Evolutionary conservation across 2,113 vertebrate genomes (phyloP), one percentile per base, ranked within the genome.

Genomic region (Gorilla gorilla): DNA sequence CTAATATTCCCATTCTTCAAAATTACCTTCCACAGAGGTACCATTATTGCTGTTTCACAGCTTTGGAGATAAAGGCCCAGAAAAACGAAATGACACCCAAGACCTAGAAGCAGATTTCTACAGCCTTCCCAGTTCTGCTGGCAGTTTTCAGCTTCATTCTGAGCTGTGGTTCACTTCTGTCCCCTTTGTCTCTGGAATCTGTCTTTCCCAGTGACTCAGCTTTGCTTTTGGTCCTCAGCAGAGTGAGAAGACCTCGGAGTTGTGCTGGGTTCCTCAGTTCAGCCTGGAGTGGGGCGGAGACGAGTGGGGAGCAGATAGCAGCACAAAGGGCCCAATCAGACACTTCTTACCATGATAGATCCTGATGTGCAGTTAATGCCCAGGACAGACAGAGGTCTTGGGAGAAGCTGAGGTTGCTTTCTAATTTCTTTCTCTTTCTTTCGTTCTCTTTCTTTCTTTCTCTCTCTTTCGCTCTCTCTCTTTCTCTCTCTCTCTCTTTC

Each of bases 391-490:
- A 88, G 93, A 98, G 97, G 90, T 97, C 97, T 97, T 93, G 95
- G 93, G 93, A 97, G 96, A 96, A 96, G 78, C 90, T 95, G 96
- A 76, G 84, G 90, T 95, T 85, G 68, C 85, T 64, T 98, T 97
- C 93, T 94, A 90, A 89, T 98, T 98, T 97, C 64, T 59, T 59
- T 23, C 57, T 45, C 1, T 45, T 8, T 43, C 43, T 8, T 45
- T 45, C 45, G 8, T 45, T 8, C 7, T 45, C 43, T 45, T 7
- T 45, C 6, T 45, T 45, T 45, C 43, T 8, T 1, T 45, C 43
- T 43, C 43, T 43, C 40, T n/a, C n/a, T n/a, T n/a, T n/a, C n/a
- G n/a, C 52, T 55, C 6, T 55, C 52, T 55, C 16, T 52, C 50
- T 52, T 52, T 52, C 48, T n/a, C 40, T 52, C 52, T 55, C 6